A percentile compares a stretch with the other conserved stretches of the same genome.
phyloP scores from a whole-genome alignment of 1,140 invertebrate species.

The Drosophila prosaltans region DNA sequence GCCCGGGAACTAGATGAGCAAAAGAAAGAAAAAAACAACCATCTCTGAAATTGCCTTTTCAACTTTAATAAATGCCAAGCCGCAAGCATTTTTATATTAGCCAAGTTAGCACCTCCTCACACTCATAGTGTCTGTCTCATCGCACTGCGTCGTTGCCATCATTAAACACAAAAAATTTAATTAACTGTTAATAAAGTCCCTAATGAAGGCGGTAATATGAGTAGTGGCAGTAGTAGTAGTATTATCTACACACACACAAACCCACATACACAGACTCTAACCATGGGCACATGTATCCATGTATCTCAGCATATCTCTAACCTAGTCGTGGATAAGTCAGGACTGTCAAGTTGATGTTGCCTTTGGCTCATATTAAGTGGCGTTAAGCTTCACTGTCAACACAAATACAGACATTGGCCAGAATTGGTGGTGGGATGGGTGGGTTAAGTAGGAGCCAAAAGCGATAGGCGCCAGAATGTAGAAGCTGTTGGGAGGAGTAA shows the following conservation, averaged over 20 bases:
- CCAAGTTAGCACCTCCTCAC: slow-evolving; percentile 11
- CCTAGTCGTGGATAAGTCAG: slow-evolving; percentile 33
- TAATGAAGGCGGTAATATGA: slow-evolving; percentile 59
- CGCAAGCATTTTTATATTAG: slow-evolving; percentile 65
- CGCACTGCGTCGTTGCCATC: slow-evolving; percentile 69
- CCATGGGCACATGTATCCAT: slow-evolving; percentile 7
- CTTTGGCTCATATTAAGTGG: slow-evolving; percentile 75
- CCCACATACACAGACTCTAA: background rate
- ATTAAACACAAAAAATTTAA: slow-evolving; percentile 79
- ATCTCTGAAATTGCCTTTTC: slow-evolving; percentile 55
- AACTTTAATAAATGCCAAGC: slow-evolving; percentile 71
- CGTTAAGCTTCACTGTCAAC: slow-evolving; percentile 72
- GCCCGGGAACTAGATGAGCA: background rate
- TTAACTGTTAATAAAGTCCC: slow-evolving; percentile 79
- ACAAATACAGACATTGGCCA: slow-evolving; percentile 22
- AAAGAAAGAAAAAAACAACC: background rate
- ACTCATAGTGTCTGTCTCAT: slow-evolving; percentile 20
- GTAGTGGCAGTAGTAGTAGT: background rate
- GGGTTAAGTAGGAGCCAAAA: background rate
- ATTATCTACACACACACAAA: background rate
- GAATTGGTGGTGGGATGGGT: background rate
- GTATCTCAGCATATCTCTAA: slow-evolving; percentile 2
- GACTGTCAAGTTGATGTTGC: slow-evolving; percentile 71
- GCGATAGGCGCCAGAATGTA: background rate
- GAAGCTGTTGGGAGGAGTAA: background rate